A percentile compares a stretch with the other conserved stretches of the same genome.
These are phyloP conservation scores for Macrotrachela quadricornifera DNA, from an alignment of 1,140 invertebrate genomes.

Conservation along the genomic window DNA sequence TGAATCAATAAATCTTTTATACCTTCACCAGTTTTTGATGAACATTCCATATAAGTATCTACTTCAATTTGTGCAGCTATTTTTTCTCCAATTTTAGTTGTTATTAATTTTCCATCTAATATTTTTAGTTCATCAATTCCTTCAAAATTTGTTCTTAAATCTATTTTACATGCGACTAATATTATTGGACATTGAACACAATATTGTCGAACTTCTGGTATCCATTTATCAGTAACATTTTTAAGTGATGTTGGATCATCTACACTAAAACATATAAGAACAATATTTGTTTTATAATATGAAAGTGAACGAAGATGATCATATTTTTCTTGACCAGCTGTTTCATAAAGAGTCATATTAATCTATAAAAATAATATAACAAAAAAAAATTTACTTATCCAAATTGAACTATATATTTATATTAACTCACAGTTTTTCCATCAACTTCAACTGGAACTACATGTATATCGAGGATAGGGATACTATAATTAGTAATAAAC, in stretches of 20 bases:
- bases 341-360: constrained; percentile 36
- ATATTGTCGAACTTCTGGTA: constrained; percentile 30
- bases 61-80: constrained; percentile 12
- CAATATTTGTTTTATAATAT: constrained; percentile 77
- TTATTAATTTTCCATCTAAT: background rate
- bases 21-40: constrained; percentile 8
- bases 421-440: background rate
- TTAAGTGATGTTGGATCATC: constrained; percentile 24
- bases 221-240: constrained; percentile 29
- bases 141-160: no score
- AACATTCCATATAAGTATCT: constrained; percentile 15
- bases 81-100: constrained; percentile 9
- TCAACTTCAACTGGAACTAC: background rate
- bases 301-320: constrained; percentile 72
- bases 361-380: background rate
- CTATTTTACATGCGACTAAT: constrained; percentile 15
- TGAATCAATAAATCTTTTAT: background rate
- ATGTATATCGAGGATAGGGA: constrained; percentile 51
- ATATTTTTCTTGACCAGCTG: constrained; percentile 83
- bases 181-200: constrained; percentile 30
- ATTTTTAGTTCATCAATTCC: no score
- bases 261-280: constrained; percentile 26
- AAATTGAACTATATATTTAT: background rate
- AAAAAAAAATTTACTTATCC: background rate
- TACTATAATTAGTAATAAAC: constrained; percentile 14